These are phyloP conservation scores for Chrysodeixis includens DNA, from an alignment of 2,888 invertebrate genomes.

Conservation along the genomic window DNA sequence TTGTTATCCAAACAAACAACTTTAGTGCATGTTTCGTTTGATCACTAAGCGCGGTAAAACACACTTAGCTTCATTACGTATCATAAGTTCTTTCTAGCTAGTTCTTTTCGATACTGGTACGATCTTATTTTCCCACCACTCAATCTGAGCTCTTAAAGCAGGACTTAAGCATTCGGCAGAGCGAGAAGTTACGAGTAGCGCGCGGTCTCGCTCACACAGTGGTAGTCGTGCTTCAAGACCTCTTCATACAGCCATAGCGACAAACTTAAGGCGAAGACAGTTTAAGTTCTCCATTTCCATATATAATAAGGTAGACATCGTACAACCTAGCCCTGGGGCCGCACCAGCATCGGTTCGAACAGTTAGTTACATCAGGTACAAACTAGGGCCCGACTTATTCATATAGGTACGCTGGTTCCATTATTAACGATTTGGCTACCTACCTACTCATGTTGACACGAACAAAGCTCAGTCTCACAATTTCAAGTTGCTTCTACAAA, in stretches of 20 bases:
- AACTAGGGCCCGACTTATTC: conserved; percentile 29
- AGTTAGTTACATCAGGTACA: conserved; percentile 32
- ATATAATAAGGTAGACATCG: not conserved
- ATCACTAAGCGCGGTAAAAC: conserved; percentile 39
- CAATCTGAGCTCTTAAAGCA: too few species aligned
- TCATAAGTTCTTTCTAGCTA: conserved; percentile 12
- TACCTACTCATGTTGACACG: conserved; percentile 55
- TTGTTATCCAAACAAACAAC: conserved; percentile 60
- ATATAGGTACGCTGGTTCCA: conserved; percentile 13
- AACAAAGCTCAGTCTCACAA: conserved; percentile 59
- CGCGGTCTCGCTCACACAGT: too few species aligned
- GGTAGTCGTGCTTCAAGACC: too few species aligned
- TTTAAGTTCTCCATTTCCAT: too few species aligned
- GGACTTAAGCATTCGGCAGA: too few species aligned
- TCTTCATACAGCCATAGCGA: too few species aligned
- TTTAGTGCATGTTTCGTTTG: conserved; percentile 48
- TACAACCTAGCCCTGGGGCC: conserved; percentile 7
- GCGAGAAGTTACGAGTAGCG: too few species aligned
- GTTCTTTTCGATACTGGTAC: conserved; percentile 11
- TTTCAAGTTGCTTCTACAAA: conserved; percentile 35
- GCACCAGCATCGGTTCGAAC: conserved; percentile 19
- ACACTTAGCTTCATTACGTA: conserved; percentile 14
- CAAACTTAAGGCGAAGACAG: too few species aligned
- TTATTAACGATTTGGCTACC: conserved; percentile 31
- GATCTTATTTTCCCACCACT: too few species aligned